phyloP scores from a whole-genome alignment of 2,113 vertebrate species.

The Mellivora capensis region DNA sequence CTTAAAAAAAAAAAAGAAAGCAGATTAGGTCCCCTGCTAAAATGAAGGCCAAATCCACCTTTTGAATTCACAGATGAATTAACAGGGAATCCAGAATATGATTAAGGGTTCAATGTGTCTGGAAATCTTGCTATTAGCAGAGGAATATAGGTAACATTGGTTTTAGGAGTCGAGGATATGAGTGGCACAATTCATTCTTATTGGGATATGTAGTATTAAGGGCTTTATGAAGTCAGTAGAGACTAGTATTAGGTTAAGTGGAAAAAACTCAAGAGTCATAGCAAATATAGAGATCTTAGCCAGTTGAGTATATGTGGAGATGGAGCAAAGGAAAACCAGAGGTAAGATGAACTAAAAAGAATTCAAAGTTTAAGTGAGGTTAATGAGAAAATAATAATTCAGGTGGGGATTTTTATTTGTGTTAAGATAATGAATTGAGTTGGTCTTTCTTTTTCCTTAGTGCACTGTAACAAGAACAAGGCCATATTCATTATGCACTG shows the following conservation, averaged over 20 bases:
- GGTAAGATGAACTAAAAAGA: neutral
- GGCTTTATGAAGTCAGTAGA: neutral
- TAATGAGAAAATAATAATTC: neutral
- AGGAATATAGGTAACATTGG: neutral
- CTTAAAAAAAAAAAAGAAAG: too few relatives aligned
- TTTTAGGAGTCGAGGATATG: neutral
- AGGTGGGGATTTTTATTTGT: neutral
- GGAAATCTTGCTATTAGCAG: neutral
- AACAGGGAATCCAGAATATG: neutral
- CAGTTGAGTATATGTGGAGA: neutral
- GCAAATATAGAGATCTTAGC: neutral
- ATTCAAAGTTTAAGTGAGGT: neutral
- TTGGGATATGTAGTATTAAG: neutral
- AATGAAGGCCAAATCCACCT: neutral
- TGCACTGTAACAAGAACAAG: neutral
- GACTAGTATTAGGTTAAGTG: neutral
- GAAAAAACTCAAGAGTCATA: neutral
- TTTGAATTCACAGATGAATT: conserved; percentile 15
- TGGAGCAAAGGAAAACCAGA: neutral
- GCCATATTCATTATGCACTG: neutral
- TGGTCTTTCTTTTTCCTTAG: neutral
- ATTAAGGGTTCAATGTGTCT: neutral
- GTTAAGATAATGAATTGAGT: neutral
- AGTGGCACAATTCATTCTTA: neutral
- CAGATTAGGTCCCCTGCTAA: neutral